Conservation (phyloP, 2,888 invertebrate genomes). For the Philhelius pedissequus region DNA sequence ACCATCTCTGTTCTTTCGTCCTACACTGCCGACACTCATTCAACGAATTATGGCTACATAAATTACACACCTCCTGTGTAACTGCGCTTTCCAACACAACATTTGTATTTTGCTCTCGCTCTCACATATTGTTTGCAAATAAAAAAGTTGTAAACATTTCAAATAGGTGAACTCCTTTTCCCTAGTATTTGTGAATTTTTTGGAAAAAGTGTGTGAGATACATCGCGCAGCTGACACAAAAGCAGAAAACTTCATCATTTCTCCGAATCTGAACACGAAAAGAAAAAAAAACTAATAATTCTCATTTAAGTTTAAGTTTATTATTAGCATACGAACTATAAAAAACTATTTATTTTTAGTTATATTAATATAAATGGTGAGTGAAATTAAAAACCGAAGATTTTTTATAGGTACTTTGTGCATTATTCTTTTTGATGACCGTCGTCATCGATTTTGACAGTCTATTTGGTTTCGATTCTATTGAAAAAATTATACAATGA, state of each 20-base stretch:
- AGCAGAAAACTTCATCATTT: conserved; percentile 17
- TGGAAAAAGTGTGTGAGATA: conserved; percentile 16
- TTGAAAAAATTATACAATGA: not conserved
- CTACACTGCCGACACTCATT: conserved; percentile 27
- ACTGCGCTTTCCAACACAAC: not conserved
- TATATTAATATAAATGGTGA: conserved; percentile 26
- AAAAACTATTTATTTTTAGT: not conserved
- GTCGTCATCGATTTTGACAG: conserved; percentile 67
- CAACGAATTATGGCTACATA: conserved; percentile 27
- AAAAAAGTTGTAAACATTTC: conserved; percentile 66
- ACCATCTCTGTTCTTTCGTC: not conserved
- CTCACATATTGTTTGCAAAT: conserved; percentile 65
- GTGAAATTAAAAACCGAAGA: not conserved
- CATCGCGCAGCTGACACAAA: conserved; percentile 60
- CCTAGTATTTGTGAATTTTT: conserved; percentile 34
- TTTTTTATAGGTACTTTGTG: not conserved
- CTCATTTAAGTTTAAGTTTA: not conserved
- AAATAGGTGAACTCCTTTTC: conserved; percentile 32
- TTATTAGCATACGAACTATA: not conserved
- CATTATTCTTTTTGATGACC: conserved; percentile 16
- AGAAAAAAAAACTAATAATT: not conserved
- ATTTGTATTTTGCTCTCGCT: conserved; percentile 20
- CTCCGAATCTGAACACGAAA: not conserved
- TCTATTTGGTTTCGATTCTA: conserved; percentile 8
- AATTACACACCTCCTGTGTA: not conserved